Base-by-base conservation (phyloP, 2,888 invertebrate genomes). In the Aproaerema taeniolella region DNA sequence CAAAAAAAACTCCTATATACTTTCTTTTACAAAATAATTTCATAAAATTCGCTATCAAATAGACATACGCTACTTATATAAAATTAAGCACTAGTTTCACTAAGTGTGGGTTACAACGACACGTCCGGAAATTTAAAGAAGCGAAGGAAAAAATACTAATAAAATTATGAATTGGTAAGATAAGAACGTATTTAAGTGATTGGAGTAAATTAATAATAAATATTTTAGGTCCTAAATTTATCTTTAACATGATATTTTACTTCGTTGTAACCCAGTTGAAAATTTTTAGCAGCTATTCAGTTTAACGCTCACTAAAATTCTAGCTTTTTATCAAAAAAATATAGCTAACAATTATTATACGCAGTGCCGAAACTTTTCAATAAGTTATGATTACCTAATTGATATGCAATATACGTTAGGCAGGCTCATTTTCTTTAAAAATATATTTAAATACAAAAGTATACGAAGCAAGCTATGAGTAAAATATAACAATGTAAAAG, bases 381-480 rank as follows among this genome's bases (percentile, higher is more conserved):
- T 55, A 61, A 59, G 59, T 66, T 53, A 69, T 64, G 67, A 69
- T 61, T 68, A 58, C 65, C 75, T 79, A 80, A 75, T 67, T 85
- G 83, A 85, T 85, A 85, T 85, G 83, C 83, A 82, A 81, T 82
- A 80, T 69, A 77, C 62, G 71, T 71, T 78, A 81, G 81, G 81
- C 82, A 82, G 79, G 81, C 81, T 74, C 62, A 59, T 67, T 63
- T 61, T 55, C 34, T 52, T 47, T 44, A 58, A 51, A 54, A 49
- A 47, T 47, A 39, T 39, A 39, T 36, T 25, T 32, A 16, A 39
- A 16, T 31, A 16, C 11, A 11, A 39, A n/a, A n/a, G 28, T 49
- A 40, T 44, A 44, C 16, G 33, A 53, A 57, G 60, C 63, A 58
- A 64, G 61, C 63, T 52, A 49, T 39, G 15, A 47, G 55, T 55